Evolutionary conservation across 2,797 vertebrate genomes (phyloP).

Genomic region (Selene dorsalis): DNA sequence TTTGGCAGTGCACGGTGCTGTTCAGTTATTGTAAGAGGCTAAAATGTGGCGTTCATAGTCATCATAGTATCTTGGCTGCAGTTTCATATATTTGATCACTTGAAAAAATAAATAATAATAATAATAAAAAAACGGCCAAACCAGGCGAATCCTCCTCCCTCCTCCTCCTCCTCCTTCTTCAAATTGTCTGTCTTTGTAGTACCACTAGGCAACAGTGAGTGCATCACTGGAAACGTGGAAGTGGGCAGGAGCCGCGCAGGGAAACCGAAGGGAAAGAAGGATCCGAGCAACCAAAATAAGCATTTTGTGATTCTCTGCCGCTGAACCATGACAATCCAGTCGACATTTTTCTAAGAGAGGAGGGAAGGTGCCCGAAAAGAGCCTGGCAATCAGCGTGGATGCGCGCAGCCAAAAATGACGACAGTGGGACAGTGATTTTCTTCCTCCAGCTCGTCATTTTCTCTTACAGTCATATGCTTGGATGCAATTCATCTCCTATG

Average conservation of each 20-base stretch:
- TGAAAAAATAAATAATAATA: not conserved
- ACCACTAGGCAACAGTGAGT: conserved; percentile 79
- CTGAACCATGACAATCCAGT: conserved; percentile 58
- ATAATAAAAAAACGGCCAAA: conserved; percentile 57
- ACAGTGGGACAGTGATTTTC: conserved; percentile 75
- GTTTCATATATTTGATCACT: conserved; percentile 56
- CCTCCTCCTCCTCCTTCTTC: conserved; percentile 68
- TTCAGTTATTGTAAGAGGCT: not conserved
- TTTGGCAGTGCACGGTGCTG: not conserved
- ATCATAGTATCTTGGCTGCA: conserved; percentile 39
- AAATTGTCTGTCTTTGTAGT: conserved; percentile 77
- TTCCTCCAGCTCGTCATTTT: conserved; percentile 61
- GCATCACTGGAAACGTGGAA: conserved; percentile 79
- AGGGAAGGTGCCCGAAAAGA: conserved; percentile 37
- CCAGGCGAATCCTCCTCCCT: conserved; percentile 64
- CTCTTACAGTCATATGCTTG: conserved; percentile 58
- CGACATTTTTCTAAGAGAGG: conserved; percentile 56
- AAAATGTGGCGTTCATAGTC: conserved; percentile 28
- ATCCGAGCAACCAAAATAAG: conserved; percentile 52
- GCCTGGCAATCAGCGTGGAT: conserved; percentile 61
- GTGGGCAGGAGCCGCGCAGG: conserved; percentile 83
- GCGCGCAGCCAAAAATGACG: conserved; percentile 77
- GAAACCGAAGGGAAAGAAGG: conserved; percentile 64
- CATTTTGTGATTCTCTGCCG: conserved; percentile 66
- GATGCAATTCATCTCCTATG: conserved; percentile 67